Evolutionary conservation across 2,888 invertebrate species (phyloP).

Genomic region (Limenitis camilla): DNA sequence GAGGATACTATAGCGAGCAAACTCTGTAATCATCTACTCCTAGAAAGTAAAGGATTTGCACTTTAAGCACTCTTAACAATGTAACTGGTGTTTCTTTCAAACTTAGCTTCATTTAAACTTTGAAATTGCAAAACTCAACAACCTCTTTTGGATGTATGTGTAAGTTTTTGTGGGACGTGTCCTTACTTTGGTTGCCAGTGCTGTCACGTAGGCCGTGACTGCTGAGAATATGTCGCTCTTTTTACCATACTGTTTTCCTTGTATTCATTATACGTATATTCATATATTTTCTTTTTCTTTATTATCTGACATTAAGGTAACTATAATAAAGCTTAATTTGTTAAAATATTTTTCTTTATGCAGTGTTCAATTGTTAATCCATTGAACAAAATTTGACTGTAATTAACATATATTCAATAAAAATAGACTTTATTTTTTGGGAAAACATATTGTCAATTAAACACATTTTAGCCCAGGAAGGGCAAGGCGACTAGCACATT

Average conservation of each 20-base stretch:
- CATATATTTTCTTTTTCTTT: conserved; percentile 1
- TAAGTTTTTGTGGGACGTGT: conserved; percentile 11
- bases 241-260: conserved; percentile 1
- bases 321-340: too few species aligned
- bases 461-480: too few species aligned
- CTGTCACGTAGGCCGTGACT: conserved; percentile 10
- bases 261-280: conserved; percentile 6
- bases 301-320: too few species aligned
- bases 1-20: background rate
- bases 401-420: too few species aligned
- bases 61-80: too few species aligned
- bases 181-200: conserved; percentile 1
- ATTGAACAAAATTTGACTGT: too few species aligned
- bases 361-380: too few species aligned
- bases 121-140: conserved; percentile 2
- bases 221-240: conserved; percentile 6
- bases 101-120: background rate
- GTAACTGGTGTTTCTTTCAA: background rate
- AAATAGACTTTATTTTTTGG: too few species aligned
- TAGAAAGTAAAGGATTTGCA: too few species aligned
- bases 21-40: background rate
- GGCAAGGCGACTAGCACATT: too few species aligned
- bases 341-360: too few species aligned
- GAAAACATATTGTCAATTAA: too few species aligned
- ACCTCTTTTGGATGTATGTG: conserved; percentile 8